These are phyloP conservation scores for Argyresthia goedartella DNA, from an alignment of 2,888 invertebrate genomes.

Conservation along the genomic window DNA sequence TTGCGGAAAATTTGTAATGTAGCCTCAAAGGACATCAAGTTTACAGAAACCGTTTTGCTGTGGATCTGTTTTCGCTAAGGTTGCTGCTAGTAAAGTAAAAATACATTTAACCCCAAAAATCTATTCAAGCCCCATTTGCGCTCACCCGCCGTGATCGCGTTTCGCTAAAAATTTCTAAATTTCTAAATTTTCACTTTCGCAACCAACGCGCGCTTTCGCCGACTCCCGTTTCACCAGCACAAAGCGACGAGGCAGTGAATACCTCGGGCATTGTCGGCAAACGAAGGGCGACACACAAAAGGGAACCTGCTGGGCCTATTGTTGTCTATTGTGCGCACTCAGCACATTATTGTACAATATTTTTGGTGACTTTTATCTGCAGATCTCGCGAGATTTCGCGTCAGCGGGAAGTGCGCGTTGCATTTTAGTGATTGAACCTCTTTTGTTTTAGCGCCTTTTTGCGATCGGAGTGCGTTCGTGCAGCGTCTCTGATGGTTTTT, in stretches of 20 bases:
- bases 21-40: too few species aligned
- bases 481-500: background rate
- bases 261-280: slow-evolving; percentile 45
- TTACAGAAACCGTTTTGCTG: too few species aligned
- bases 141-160: background rate
- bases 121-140: background rate
- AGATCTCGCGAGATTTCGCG: background rate
- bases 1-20: too few species aligned
- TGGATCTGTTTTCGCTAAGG: too few species aligned
- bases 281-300: slow-evolving; percentile 47
- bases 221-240: slow-evolving; percentile 34
- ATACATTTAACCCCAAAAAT: too few species aligned
- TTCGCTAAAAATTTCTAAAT: background rate
- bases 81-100: too few species aligned
- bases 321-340: slow-evolving; percentile 41
- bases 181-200: background rate
- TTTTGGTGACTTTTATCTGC: slow-evolving; percentile 48
- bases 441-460: slow-evolving; percentile 42
- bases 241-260: slow-evolving; percentile 51
- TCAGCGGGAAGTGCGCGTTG: slow-evolving; percentile 8
- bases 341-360: slow-evolving; percentile 68
- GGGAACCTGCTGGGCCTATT: slow-evolving; percentile 63
- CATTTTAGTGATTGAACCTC: slow-evolving; percentile 36
- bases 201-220: background rate
- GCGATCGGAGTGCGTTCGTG: slow-evolving; percentile 1